These are phyloP conservation scores for Apodemus sylvaticus DNA, from an alignment of 2,113 vertebrate species.

Conservation along the genomic window DNA sequence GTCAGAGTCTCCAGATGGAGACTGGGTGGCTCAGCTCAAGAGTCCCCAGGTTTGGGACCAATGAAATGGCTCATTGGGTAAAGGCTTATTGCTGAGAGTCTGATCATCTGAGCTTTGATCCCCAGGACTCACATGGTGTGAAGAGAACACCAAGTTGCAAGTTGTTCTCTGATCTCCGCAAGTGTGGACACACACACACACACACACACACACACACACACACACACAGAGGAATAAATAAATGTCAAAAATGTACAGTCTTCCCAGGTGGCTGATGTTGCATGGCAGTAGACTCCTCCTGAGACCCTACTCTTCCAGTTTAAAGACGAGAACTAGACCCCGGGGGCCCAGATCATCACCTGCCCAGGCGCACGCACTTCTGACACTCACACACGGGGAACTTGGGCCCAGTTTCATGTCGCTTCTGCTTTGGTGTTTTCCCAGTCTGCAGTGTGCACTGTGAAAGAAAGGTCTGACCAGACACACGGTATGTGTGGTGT, in stretches of 20 bases:
- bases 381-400: fast-evolving
- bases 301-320: not conserved
- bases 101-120: not conserved
- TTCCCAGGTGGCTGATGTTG: not conserved
- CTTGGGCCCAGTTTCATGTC: not conserved
- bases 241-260: not conserved
- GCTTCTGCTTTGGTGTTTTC: not conserved
- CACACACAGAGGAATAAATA: not conserved
- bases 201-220: not conserved
- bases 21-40: not conserved
- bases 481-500: not conserved
- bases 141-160: not conserved
- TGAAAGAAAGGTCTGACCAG: not conserved
- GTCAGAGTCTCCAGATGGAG: not conserved
- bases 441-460: too few species aligned
- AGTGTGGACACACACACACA: not conserved
- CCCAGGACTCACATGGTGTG: not conserved
- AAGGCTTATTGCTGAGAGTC: not conserved
- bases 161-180: not conserved
- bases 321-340: not conserved
- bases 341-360: not conserved
- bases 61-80: not conserved
- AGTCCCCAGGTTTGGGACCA: not conserved
- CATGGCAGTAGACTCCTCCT: not conserved
- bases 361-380: not conserved